Percentiles rank a stretch among this genome's conserved stretches.
These are phyloP conservation scores for Dusona sp. DNA, from an alignment of 2,888 invertebrate genomes.

Conservation along the genomic window DNA sequence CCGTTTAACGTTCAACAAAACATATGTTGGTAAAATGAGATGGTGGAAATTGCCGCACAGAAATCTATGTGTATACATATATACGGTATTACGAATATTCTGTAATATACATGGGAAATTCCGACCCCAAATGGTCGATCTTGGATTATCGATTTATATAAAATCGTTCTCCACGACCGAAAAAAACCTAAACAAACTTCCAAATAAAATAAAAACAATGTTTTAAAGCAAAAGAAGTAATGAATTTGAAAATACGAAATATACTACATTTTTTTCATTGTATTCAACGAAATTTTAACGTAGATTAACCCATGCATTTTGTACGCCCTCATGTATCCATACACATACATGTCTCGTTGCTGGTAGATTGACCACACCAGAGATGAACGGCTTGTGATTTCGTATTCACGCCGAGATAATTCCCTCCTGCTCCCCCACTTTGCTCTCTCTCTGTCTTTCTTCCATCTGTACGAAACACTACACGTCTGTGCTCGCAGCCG, in stretches of 20 bases:
- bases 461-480: slow-evolving; percentile 8
- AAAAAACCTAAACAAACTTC: not conserved
- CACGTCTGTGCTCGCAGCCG: slow-evolving; percentile 40
- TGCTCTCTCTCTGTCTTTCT: slow-evolving; percentile 32
- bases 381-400: slow-evolving; percentile 75
- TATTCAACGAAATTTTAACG: not conserved
- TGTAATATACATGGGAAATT: not conserved
- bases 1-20: slow-evolving; percentile 54
- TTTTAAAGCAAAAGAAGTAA: not conserved
- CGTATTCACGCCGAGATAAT: slow-evolving; percentile 77
- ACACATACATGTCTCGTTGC: slow-evolving; percentile 30
- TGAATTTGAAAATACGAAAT: not conserved
- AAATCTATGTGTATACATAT: not conserved
- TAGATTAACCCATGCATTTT: not conserved
- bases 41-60: slow-evolving; percentile 14
- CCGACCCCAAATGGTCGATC: not conserved
- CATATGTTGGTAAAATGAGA: slow-evolving; percentile 39
- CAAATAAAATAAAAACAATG: not conserved
- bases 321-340: not conserved
- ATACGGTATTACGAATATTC: not conserved
- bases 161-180: not conserved
- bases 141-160: not conserved
- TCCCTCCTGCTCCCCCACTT: slow-evolving; percentile 63
- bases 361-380: slow-evolving; percentile 57
- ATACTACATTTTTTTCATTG: not conserved